Percentiles rank a stretch among this genome's conserved stretches.
These are phyloP conservation scores for Myotis brandtii DNA, from an alignment of 2,113 vertebrate genomes.

Conservation along the genomic window DNA sequence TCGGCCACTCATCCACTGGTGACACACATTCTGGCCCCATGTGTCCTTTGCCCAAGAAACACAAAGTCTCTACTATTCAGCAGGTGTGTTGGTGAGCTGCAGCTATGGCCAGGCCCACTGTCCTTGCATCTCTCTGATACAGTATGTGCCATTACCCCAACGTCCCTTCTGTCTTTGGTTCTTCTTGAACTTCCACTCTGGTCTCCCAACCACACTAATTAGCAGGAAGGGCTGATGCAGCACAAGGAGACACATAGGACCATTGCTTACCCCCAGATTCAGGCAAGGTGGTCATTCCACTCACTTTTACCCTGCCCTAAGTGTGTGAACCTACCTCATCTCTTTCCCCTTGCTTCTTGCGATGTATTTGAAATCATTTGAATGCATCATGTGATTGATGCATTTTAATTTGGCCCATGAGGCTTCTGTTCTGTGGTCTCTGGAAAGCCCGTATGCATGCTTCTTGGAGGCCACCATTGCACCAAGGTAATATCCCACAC, in stretches of 20 bases:
- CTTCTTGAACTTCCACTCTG: conserved; percentile 7
- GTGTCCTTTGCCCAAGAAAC: conserved; percentile 47
- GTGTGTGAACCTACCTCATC: neutral
- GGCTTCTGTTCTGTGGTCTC: conserved; percentile 18
- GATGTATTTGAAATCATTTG: neutral
- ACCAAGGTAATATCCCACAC: neutral
- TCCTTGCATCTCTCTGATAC: neutral
- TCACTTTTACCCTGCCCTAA: neutral
- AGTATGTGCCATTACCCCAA: neutral
- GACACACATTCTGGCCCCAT: conserved; percentile 36
- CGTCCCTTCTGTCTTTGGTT: neutral
- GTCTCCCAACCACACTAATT: conserved; percentile 1
- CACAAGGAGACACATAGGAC: neutral
- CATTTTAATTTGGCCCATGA: conserved; percentile 42
- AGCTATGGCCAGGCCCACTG: neutral
- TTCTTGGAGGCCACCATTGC: neutral
- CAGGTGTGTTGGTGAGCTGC: neutral
- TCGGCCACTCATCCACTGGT: conserved; percentile 25
- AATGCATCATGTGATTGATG: neutral
- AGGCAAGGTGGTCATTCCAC: neutral
- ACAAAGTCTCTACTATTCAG: conserved; percentile 50
- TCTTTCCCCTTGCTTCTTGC: neutral
- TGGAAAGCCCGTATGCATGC: neutral
- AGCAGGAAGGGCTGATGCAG: neutral
- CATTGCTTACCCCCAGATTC: neutral